Evolutionary conservation across 2,888 invertebrate species (phyloP).

Genomic region (Luffia ferchaultella): DNA sequence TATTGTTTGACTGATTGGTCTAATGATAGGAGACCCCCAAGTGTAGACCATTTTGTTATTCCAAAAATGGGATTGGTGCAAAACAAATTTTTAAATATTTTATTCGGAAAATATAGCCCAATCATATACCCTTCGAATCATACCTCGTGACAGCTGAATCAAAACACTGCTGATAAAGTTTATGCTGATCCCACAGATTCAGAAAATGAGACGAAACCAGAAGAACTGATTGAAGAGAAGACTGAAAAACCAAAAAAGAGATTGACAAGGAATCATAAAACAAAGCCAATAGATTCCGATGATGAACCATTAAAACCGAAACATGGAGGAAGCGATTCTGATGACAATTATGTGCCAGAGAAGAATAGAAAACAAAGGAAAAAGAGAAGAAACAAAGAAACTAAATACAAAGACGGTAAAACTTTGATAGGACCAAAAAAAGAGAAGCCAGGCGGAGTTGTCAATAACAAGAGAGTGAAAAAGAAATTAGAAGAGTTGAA

Average conservation of each 20-base stretch:
- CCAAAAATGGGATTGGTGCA: no score
- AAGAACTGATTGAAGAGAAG: constrained; percentile 7
- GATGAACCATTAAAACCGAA: constrained; percentile 35
- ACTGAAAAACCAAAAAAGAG: constrained; percentile 14
- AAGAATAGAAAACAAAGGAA: constrained; percentile 2
- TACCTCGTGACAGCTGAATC: not conserved
- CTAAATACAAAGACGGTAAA: constrained; percentile 9
- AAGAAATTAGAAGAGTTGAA: constrained; percentile 31
- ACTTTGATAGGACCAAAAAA: constrained; percentile 15
- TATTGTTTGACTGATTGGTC: no score
- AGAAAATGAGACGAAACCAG: constrained; percentile 4
- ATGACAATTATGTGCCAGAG: not conserved
- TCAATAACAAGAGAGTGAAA: constrained; percentile 26
- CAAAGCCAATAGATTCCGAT: constrained; percentile 29
- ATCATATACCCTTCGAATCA: no score
- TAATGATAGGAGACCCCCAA: no score
- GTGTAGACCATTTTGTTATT: no score
- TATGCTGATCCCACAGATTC: constrained; percentile 9
- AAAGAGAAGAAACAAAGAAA: constrained; percentile 7
- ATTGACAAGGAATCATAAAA: constrained; percentile 21
- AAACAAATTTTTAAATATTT: no score
- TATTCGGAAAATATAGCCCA: no score
- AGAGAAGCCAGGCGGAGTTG: constrained; percentile 33
- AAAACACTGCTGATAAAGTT: constrained; percentile 17
- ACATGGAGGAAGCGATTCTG: not conserved